Evolutionary conservation across 2,888 invertebrate species (phyloP).

Genomic region (Papilio demoleus): DNA sequence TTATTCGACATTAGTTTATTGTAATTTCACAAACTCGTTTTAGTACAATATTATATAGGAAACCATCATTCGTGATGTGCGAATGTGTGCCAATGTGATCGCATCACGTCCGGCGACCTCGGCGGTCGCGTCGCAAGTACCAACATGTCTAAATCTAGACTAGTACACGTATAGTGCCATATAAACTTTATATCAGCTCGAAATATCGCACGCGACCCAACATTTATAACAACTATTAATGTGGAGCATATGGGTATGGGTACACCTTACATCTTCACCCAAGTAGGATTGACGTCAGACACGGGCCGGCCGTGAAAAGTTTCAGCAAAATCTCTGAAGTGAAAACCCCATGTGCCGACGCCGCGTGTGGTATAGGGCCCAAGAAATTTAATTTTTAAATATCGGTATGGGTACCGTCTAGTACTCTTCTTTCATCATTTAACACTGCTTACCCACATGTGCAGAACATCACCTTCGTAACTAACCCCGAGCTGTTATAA

Average conservation of each 20-base stretch:
- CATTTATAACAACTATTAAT: too few species aligned
- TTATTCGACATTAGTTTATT: not conserved
- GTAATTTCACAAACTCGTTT: not conserved
- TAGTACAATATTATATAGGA: slow-evolving; percentile 13
- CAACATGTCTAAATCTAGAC: slow-evolving; percentile 31
- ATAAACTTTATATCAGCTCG: not conserved
- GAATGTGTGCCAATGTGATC: slow-evolving; percentile 13
- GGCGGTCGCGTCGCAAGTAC: slow-evolving; percentile 15
- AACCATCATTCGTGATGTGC: not conserved
- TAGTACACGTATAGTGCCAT: slow-evolving; percentile 4
- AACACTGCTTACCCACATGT: not conserved
- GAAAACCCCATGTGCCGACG: too few species aligned
- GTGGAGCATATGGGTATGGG: too few species aligned
- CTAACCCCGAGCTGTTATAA: not conserved
- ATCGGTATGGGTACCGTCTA: not conserved
- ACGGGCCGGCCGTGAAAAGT: too few species aligned
- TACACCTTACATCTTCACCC: too few species aligned
- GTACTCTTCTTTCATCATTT: not conserved
- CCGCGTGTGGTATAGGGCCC: too few species aligned
- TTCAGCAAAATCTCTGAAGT: too few species aligned
- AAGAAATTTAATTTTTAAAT: too few species aligned
- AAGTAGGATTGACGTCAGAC: too few species aligned
- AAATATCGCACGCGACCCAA: not conserved
- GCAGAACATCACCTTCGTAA: too few species aligned
- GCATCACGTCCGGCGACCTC: slow-evolving; percentile 25